Evolutionary conservation across 2,113 vertebrate genomes (phyloP), one percentile per base, ranked within the genome.

Genomic region (Nothoprocta perdicaria): DNA sequence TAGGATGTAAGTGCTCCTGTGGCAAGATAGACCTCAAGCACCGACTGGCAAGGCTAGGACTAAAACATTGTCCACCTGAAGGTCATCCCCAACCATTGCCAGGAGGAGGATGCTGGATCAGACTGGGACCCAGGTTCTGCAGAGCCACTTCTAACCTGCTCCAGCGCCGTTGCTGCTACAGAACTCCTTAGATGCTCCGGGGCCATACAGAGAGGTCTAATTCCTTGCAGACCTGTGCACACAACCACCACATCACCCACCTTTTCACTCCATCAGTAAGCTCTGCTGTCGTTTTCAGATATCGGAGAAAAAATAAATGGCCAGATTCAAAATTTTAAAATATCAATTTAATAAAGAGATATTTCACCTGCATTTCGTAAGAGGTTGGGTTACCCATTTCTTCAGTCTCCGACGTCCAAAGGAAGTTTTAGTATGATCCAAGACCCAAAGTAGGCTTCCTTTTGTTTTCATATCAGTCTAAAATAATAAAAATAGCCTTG

Each of bases 381-480:
- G 98, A 4, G 99, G 99, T 67, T 98, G 99, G 43, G 97, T 98
- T 90, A 99, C 98, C 99, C 99, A 99, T 84, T 99, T 99, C 96
- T 98, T 99, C 93, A 99, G 94, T 86, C 97, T 97, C 53, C 99
- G 97, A 94, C 97, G 98, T 29, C 99, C 99, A 98, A 99, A 99
- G 2, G 97, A 91, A 68, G 99, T 99, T 95, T 93, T 98, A 24
- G 98, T 99, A 92, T 99, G 99, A 96, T 99, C 98, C 97, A 99
- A 96, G 87, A 99, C 98, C 99, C 99, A 99, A 69, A 99, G 88
- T 27, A 99, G 97, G 96, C 99, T 99, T 84, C 99, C 99, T 95
- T 96, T 99, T 81, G 96, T 97, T 90, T 98, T 97, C 88, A 97
- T 96, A 91, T 99, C 98, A 69, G 98, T 99, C 99, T 99, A 80